phyloP scores from a whole-genome alignment of 2,797 vertebrate genomes.

The Enteromius argenteus region DNA sequence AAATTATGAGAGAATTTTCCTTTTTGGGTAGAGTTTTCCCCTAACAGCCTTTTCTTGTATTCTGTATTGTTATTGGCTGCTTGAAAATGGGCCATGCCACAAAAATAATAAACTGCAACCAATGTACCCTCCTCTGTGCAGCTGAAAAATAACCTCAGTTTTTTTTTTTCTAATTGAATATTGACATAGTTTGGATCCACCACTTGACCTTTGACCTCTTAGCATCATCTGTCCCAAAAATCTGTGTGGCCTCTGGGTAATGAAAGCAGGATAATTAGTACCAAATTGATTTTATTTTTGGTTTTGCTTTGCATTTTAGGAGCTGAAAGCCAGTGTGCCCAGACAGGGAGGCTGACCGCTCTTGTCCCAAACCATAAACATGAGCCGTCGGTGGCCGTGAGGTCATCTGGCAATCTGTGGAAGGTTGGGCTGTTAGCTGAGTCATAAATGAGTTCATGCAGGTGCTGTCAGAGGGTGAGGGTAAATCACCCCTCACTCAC shows the following conservation, averaged over 20 bases:
- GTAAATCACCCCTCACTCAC: slow-evolving; percentile 61
- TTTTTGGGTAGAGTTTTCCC: background rate
- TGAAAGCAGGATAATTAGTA: background rate
- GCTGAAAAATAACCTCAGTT: background rate
- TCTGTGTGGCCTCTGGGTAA: background rate
- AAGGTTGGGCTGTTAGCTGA: slow-evolving; percentile 65
- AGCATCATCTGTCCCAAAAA: background rate
- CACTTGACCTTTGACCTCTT: background rate
- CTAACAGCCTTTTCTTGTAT: background rate
- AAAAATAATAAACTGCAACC: background rate
- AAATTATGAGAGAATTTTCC: background rate
- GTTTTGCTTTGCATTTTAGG: slow-evolving; percentile 13
- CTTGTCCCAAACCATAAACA: slow-evolving; percentile 56
- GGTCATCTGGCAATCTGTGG: slow-evolving; percentile 63
- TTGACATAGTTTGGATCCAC: background rate
- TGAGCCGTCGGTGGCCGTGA: slow-evolving; percentile 50
- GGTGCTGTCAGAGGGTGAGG: slow-evolving; percentile 50
- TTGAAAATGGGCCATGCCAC: background rate
- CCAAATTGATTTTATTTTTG: slow-evolving; percentile 10
- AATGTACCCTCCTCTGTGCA: background rate
- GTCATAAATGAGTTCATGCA: slow-evolving; percentile 63
- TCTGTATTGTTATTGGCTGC: background rate
- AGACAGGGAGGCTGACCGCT: slow-evolving; percentile 48
- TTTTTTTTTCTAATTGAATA: background rate
- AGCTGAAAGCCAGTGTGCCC: slow-evolving; percentile 22